phyloP scores from a whole-genome alignment of 2,113 vertebrate species.

The Etia nguti region DNA sequence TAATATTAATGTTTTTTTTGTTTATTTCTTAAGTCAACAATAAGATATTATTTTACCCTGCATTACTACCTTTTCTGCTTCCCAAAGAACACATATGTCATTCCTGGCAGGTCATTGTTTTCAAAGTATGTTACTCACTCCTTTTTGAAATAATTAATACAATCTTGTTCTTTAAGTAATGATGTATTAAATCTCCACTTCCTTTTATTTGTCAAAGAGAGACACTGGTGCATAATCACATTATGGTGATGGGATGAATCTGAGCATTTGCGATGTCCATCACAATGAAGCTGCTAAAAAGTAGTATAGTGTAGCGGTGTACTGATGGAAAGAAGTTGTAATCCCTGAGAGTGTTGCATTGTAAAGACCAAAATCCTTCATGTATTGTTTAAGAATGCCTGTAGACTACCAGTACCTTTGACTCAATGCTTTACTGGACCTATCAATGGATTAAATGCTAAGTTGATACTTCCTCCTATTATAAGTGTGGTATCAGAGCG shows the following conservation, averaged over 20 bases:
- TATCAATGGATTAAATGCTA: not conserved
- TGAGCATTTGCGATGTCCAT: not conserved
- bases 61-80: not conserved
- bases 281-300: not conserved
- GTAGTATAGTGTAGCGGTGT: not conserved
- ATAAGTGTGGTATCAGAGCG: not conserved
- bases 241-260: not conserved
- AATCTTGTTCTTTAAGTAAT: not conserved
- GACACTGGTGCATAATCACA: not conserved
- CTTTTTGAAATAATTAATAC: not conserved
- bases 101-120: not conserved
- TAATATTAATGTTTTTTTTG: not conserved
- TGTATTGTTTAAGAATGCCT: not conserved
- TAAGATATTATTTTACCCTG: not conserved
- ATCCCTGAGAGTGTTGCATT: not conserved
- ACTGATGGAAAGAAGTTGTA: not conserved
- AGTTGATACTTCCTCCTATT: not conserved
- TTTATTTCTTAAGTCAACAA: not conserved
- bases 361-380: not conserved
- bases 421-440: not conserved
- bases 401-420: not conserved
- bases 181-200: not conserved
- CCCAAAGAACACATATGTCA: not conserved
- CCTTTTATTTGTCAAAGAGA: not conserved
- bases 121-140: not conserved